A percentile compares a stretch with the other conserved stretches of the same genome.
phyloP scores from a whole-genome alignment of 2,113 vertebrate species.

The Chloroceryle aenea region DNA sequence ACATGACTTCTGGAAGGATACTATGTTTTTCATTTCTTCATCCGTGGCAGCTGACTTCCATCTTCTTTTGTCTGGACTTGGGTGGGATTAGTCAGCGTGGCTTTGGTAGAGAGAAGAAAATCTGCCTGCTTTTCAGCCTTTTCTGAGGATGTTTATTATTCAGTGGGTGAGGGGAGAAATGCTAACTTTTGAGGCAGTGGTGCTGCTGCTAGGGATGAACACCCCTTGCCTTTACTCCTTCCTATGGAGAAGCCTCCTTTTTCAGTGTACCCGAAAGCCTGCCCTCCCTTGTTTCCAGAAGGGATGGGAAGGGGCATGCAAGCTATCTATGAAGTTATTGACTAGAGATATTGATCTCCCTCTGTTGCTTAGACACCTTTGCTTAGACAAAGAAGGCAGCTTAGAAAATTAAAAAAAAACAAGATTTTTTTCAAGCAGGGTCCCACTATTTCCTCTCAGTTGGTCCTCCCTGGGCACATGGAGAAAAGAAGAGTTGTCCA shows the following conservation, averaged over 20 bases:
- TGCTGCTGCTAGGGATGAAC: background rate
- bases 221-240: background rate
- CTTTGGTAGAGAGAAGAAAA: background rate
- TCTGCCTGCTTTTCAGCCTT: background rate
- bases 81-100: background rate
- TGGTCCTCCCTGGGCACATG: background rate
- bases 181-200: background rate
- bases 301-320: background rate
- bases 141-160: background rate
- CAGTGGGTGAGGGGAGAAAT: background rate
- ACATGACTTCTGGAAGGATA: background rate
- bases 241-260: background rate
- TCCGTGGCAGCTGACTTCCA: background rate
- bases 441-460: background rate
- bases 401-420: background rate
- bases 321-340: background rate
- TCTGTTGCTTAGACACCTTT: background rate
- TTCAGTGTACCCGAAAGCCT: background rate
- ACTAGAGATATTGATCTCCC: background rate
- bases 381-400: background rate
- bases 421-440: background rate
- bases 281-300: background rate
- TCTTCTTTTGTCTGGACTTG: background rate
- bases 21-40: background rate
- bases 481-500: background rate